Base-by-base conservation (phyloP, 2,113 vertebrate genomes). In the Gavialis gangeticus region DNA sequence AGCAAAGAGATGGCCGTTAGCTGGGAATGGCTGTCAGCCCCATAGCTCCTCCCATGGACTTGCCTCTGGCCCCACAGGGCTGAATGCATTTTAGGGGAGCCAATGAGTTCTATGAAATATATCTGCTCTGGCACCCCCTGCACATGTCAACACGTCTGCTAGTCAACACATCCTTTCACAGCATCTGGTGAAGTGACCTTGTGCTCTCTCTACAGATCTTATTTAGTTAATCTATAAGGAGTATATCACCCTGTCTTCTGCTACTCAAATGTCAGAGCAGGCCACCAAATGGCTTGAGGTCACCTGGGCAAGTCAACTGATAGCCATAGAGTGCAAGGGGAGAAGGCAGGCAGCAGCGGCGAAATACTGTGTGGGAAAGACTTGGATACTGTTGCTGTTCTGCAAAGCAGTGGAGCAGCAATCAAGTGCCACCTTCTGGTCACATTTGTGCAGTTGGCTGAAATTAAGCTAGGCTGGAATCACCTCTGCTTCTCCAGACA, bases 371-470 rank as follows among this genome's bases (percentile, higher is more conserved):
- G n/a, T 66, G 71, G 82, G 85, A 83, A 59, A 1, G 81, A 37
- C 76, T n/a, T 18, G 82, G 58, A 73, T 0, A 28, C 16, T 30
- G 66, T 81, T 6, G 85, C 82, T 64, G 21, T 46, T 63, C 18
- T 83, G 82, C 56, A 63, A 46, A 93, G 89, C 10, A n/a, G 17
- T 0, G 13, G 30, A 92, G 21, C 79, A 77, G 87, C 64, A 84
- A 94, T 93, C 13, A 30, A 96, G 90, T 89, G 96, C 96, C 96
- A 96, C 92, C 96, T 95, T 90, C 96, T 21, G 96, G 96, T 79
- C 93, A 81, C 55, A 62, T 57, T 46, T 0, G 66, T 34, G 30
- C 30, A 21, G 30, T 18, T 30, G 34, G 10, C 67, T 3, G 0
- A 4, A 76, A n/a, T 1, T 79, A 75, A 75, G 7, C 1, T 0